Base-by-base conservation (phyloP, 2,888 invertebrate species). In the Cataglyphis cursor region DNA sequence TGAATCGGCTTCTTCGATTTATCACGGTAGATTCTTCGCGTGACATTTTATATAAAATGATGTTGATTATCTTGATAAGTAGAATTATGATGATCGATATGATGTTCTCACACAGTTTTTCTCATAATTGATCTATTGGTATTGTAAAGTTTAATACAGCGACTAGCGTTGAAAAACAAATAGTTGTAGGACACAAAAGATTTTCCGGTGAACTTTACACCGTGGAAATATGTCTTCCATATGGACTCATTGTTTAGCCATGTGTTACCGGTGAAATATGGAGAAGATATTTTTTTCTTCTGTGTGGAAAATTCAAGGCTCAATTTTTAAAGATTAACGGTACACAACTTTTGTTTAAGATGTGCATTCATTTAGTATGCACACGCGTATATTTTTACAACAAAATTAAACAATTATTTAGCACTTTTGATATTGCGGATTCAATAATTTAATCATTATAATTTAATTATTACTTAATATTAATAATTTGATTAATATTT, bases 161-260 rank as follows among this genome's bases (percentile, higher is more conserved):
- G 18, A 64, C 24, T 12, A 3, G 21, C 15, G 24, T 21, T 24
- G 35, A 38, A n/a, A 51, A 65, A 38, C 1, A 18, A 12, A 24
- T 21, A 54, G n/a, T 51, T 57, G 24, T 64, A 48, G 6, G 9
- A 4, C 6, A n/a, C 38, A 48, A 54, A 54, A n/a, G 51, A 65
- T 65, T 38, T 51, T 54, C 65, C 35, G 9, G 48, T 12, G 35
- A 65, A 38, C 15, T 28, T 66, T 28, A 62, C 38, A 41, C 38
- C 8, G 5, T 24, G 15, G 15, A 57, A 75, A 64, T 6, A 57
- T 54, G 54, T 57, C 15, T 38, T 24, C 65, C 65, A 76, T 41
- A 65, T 65, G 66, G 66, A 0, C 21, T 76, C n/a, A 57, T 76
- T 57, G 38, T 66, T 57, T 76, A 41, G 57, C 18, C 66, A 76